These are phyloP conservation scores for Esox masquinongy DNA, from an alignment of 2,797 vertebrate genomes.

Conservation along the genomic window DNA sequence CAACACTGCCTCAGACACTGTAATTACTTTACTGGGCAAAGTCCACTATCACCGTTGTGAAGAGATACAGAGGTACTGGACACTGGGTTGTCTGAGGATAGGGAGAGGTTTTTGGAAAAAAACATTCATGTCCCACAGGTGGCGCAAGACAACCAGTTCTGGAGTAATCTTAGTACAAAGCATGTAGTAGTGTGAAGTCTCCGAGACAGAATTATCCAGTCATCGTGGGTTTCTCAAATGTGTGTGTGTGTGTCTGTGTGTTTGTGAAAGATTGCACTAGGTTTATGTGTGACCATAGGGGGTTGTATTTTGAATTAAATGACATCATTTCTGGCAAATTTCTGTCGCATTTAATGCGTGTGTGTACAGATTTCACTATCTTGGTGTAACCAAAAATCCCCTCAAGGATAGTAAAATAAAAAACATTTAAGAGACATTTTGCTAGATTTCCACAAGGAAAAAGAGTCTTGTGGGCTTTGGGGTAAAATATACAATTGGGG, in stretches of 20 bases:
- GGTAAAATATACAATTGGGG: too few relatives aligned
- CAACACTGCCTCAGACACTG: neutral
- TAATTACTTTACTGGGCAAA: conserved; percentile 1
- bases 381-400: too few relatives aligned
- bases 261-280: neutral
- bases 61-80: neutral
- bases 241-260: conserved; percentile 1
- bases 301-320: neutral
- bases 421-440: too few relatives aligned
- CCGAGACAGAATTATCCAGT: neutral
- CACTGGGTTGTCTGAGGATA: neutral
- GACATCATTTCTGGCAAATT: conserved; percentile 21
- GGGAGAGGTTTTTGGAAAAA: neutral
- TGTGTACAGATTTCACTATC: neutral
- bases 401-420: too few relatives aligned
- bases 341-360: neutral
- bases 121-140: conserved; percentile 58
- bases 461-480: too few relatives aligned
- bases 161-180: neutral
- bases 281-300: too few relatives aligned
- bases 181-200: neutral
- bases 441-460: too few relatives aligned
- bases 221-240: neutral
- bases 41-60: neutral
- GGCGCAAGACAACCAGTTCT: conserved; percentile 60